A percentile compares a stretch with the other conserved stretches of the same genome.
Conservation (phyloP, 1,140 invertebrate genomes). For the Protaetia brevitarsis region DNA sequence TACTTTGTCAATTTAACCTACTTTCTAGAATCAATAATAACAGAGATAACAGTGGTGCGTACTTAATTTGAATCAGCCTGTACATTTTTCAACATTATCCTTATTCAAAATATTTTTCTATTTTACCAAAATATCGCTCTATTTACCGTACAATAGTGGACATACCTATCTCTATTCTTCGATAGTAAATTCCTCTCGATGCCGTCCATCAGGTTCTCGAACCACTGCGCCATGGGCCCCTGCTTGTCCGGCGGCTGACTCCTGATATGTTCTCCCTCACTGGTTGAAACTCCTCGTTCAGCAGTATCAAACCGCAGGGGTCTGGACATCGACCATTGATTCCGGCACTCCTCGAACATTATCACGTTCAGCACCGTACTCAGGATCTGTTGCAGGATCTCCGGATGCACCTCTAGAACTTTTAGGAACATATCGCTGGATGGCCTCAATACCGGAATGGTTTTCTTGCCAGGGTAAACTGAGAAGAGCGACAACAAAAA, state of each 20-base stretch:
- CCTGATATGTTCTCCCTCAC: slow-evolving; percentile 85
- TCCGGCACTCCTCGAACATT: slow-evolving; percentile 97
- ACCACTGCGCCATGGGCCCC: slow-evolving; percentile 87
- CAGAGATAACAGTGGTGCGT: too few species aligned
- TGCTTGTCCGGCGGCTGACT: slow-evolving; percentile 91
- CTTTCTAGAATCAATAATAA: too few species aligned
- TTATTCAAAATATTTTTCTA: too few species aligned
- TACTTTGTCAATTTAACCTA: too few species aligned
- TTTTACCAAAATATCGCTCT: too few species aligned
- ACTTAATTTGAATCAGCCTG: too few species aligned
- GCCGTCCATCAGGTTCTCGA: slow-evolving; percentile 93
- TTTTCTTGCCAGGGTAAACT: slow-evolving; percentile 65
- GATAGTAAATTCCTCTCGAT: slow-evolving; percentile 93
- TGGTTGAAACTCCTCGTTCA: slow-evolving; percentile 88
- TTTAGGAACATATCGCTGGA: slow-evolving; percentile 80
- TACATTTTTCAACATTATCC: too few species aligned
- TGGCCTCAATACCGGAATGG: slow-evolving; percentile 53
- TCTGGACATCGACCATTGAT: slow-evolving; percentile 98
- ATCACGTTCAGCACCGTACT: slow-evolving; percentile 87
- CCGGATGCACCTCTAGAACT: slow-evolving; percentile 78
- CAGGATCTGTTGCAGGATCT: slow-evolving; percentile 91
- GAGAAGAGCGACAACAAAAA: neutral
- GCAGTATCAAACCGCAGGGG: slow-evolving; percentile 91
- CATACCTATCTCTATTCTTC: slow-evolving; percentile 94
- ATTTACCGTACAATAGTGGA: too few species aligned